Evolutionary conservation across 2,888 invertebrate genomes (phyloP).

Genomic region (Hemithea aestivaria): DNA sequence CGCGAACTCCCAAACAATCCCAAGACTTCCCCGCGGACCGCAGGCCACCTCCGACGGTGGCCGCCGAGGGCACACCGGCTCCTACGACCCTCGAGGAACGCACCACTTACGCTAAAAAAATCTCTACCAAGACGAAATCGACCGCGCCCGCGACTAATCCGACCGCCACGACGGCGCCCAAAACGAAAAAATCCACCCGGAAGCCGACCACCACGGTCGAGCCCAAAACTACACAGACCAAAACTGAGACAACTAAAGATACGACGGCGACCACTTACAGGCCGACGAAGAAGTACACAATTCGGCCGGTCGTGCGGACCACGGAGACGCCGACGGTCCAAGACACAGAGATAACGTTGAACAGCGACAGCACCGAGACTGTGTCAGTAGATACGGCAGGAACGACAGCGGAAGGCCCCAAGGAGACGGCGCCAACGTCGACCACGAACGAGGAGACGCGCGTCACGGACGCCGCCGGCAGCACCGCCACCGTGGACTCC

Average conservation of each 20-base stretch:
- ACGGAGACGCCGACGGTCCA: slow-evolving; percentile 59
- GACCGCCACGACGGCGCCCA: slow-evolving; percentile 57
- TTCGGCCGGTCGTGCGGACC: slow-evolving; percentile 65
- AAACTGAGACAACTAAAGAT: slow-evolving; percentile 51
- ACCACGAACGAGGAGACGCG: slow-evolving; percentile 56
- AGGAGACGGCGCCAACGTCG: slow-evolving; percentile 54
- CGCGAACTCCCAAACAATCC: slow-evolving; percentile 73
- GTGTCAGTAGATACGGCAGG: slow-evolving; percentile 60
- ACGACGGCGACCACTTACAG: slow-evolving; percentile 55
- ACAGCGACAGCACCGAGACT: slow-evolving; percentile 73
- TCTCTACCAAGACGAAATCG: slow-evolving; percentile 62
- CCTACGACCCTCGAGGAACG: slow-evolving; percentile 62
- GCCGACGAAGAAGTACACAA: slow-evolving; percentile 77
- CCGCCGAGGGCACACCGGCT: slow-evolving; percentile 48
- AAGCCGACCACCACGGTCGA: slow-evolving; percentile 59
- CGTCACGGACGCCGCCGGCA: slow-evolving; percentile 57
- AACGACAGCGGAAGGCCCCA: slow-evolving; percentile 53
- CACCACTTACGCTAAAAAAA: slow-evolving; percentile 59
- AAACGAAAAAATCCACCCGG: slow-evolving; percentile 61
- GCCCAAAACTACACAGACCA: slow-evolving; percentile 56
- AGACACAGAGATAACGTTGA: slow-evolving; percentile 71
- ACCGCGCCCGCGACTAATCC: slow-evolving; percentile 57
- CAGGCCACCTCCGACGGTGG: slow-evolving; percentile 49
- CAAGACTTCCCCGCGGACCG: slow-evolving; percentile 67
- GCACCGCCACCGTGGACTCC: slow-evolving; percentile 56